Evolutionary conservation across 1,140 invertebrate species (phyloP), one percentile per base, ranked within the genome.

Genomic region (Zeugodacus cucurbitae): DNA sequence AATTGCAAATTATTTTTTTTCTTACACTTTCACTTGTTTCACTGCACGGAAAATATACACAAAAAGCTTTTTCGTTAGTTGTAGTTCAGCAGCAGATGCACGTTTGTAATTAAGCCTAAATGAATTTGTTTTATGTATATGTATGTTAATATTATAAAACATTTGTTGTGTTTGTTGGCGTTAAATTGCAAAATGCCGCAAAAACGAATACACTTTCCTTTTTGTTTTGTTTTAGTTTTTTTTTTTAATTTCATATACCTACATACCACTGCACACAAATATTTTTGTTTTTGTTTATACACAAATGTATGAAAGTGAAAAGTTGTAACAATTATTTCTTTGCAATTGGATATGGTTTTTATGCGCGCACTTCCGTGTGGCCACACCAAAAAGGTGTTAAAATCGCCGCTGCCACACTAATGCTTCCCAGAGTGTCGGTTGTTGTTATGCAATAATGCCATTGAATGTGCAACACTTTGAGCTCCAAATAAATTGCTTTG

Each of bases 331-430:
- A 44, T 82, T 82, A 10, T 44, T 82, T 82, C 48, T 82, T 82
- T 48, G 22, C 74, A 82, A 82, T 82, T 54, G 41, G 74, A 82
- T 82, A 82, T 82, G 74, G 22, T 82, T 82, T 44, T 41, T 82
- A 48, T 54, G 44, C 74, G 41, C 37, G 20, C 34, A 82, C 48
- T 48, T 11, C 17, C 22, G 41, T 82, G 74, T 48, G 74, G 37
- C 74, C 26, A 48, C 74, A 37, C 74, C 44, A 48, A 48, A 17
- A 26, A 20, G 74, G 41, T 41, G 74, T 48, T 82, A 37, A 82
- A 14, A 11, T 29, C n/a, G 44, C 37, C n/a, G 44, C 37, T 41
- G 44, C 74, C 44, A 22, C 41, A 37, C 41, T 82, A 29, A 41
- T 54, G 48, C 48, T 54, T 54, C 14, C 32, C 26, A 70, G 26